These are phyloP conservation scores for Pseudolycoriella hygida DNA, from an alignment of 2,888 invertebrate species.

Conservation along the genomic window DNA sequence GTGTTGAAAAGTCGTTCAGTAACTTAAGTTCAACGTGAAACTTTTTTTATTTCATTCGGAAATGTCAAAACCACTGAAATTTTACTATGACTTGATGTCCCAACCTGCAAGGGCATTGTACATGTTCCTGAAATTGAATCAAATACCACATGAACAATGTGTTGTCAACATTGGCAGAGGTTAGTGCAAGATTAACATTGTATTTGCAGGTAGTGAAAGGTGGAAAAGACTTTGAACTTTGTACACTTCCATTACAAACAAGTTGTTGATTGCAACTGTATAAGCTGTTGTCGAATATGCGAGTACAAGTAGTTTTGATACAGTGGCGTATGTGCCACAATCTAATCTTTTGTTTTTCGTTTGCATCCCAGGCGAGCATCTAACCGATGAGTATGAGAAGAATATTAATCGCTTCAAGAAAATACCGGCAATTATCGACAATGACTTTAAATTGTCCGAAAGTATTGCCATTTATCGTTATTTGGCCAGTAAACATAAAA, in stretches of 20 bases:
- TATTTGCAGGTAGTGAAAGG: no score
- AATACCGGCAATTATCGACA: conserved; percentile 48
- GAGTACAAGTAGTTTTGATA: no score
- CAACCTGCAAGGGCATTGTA: conserved; percentile 59
- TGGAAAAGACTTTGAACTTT: no score
- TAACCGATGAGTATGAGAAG: conserved; percentile 36
- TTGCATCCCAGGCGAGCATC: conserved; percentile 45
- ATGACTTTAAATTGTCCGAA: conserved; percentile 47
- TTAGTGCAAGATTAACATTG: conserved; percentile 17
- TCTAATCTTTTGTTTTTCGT: neutral
- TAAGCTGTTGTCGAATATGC: no score
- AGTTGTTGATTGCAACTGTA: no score
- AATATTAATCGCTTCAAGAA: conserved; percentile 39
- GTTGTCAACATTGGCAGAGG: conserved; percentile 45
- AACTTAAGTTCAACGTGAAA: no score
- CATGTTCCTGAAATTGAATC: conserved; percentile 46
- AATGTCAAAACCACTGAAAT: conserved; percentile 34
- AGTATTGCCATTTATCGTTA: conserved; percentile 51
- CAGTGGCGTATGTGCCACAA: no score
- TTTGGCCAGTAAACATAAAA: conserved; percentile 18
- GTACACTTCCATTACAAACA: no score
- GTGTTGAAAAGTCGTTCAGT: no score
- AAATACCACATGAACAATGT: conserved; percentile 45
- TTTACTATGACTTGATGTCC: conserved; percentile 57
- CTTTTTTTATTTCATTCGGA: conserved; percentile 5